These are phyloP conservation scores for Smithornis capensis DNA, from an alignment of 2,113 vertebrate genomes.

Conservation along the genomic window DNA sequence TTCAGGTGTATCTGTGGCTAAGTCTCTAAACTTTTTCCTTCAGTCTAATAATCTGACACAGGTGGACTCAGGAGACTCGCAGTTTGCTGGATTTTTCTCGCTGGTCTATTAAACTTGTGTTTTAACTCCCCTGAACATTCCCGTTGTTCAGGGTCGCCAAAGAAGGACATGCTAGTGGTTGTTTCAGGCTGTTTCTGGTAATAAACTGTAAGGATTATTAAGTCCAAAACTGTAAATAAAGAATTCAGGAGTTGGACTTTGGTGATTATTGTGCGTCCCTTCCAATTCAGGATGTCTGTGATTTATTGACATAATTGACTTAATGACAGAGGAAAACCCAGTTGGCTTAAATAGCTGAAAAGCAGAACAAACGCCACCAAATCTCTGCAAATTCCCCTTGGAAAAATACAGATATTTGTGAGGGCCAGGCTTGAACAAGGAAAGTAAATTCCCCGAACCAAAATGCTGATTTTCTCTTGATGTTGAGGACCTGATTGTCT, in stretches of 20 bases:
- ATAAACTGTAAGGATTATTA: fast-evolving
- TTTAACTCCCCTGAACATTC: neutral
- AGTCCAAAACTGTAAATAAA: neutral
- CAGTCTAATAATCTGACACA: no score
- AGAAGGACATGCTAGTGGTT: neutral
- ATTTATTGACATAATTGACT: neutral
- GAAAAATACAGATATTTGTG: neutral
- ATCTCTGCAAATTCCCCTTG: neutral
- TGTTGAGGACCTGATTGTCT: neutral
- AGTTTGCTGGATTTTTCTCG: neutral
- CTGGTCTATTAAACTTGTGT: neutral
- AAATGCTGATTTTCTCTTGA: fast-evolving
- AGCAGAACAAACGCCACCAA: neutral
- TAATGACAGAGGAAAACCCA: neutral
- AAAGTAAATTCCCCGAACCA: neutral
- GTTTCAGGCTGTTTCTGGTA: neutral
- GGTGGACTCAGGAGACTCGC: fast-evolving
- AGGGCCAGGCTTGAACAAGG: no score
- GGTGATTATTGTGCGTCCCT: fast-evolving
- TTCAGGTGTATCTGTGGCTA: fast-evolving
- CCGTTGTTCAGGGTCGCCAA: neutral
- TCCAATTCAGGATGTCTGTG: neutral
- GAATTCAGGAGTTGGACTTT: neutral
- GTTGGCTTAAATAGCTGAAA: neutral
- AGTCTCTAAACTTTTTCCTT: neutral